phyloP scores from a whole-genome alignment of 2,797 vertebrate genomes.

The Ptychadena robeensis region DNA sequence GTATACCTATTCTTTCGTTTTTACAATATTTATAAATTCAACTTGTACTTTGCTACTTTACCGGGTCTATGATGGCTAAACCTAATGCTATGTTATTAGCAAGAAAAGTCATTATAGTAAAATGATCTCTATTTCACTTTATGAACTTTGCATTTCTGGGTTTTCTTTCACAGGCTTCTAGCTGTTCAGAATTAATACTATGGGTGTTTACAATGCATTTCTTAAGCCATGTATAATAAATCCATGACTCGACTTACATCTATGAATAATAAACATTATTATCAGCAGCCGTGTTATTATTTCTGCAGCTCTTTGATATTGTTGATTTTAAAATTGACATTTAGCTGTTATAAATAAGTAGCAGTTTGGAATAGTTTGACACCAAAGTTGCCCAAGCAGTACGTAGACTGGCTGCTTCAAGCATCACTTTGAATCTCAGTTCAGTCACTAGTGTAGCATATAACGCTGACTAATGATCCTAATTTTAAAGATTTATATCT shows the following conservation, averaged over 20 bases:
- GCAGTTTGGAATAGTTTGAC: conserved; percentile 21
- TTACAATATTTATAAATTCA: not conserved
- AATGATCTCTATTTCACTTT: not conserved
- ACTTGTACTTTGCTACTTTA: not conserved
- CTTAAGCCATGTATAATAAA: not conserved
- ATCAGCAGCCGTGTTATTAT: conserved; percentile 4
- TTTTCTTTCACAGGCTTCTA: not conserved
- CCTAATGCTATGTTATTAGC: too few relatives aligned
- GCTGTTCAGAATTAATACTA: not conserved
- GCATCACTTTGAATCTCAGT: conserved; percentile 53
- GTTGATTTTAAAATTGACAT: conserved; percentile 17
- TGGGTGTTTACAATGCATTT: not conserved
- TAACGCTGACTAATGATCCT: conserved; percentile 62
- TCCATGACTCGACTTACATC: not conserved
- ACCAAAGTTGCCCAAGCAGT: conserved; percentile 36
- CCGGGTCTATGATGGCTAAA: too few relatives aligned
- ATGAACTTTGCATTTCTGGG: not conserved
- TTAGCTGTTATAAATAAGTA: conserved; percentile 30
- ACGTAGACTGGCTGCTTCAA: conserved; percentile 30
- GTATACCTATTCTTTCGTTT: not conserved
- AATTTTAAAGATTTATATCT: conserved; percentile 62
- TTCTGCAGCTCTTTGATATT: conserved; percentile 22
- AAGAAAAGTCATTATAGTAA: not conserved
- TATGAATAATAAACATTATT: not conserved
- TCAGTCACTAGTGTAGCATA: conserved; percentile 54